phyloP scores from a whole-genome alignment of 1,140 invertebrate species.

The Trichonephila inaurata region DNA sequence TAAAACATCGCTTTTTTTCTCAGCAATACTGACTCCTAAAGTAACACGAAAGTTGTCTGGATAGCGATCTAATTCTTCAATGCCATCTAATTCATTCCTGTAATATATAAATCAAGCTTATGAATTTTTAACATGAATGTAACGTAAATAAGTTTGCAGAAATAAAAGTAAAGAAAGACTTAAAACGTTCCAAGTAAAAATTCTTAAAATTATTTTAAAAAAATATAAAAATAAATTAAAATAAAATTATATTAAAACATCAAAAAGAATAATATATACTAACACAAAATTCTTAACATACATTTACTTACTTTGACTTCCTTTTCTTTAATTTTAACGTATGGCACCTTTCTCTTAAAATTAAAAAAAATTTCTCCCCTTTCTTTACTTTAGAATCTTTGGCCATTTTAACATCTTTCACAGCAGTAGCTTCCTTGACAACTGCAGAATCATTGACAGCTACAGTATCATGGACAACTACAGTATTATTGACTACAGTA shows the following conservation, averaged over 20 bases:
- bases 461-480: no score
- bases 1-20: conserved; percentile 84
- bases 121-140: no score
- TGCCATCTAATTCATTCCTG: conserved; percentile 89
- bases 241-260: no score
- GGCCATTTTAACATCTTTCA: no score
- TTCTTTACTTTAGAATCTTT: conserved; percentile 51
- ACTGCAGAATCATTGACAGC: no score
- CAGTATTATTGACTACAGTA: no score
- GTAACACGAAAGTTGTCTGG: conserved; percentile 88
- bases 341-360: conserved; percentile 48
- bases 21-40: conserved; percentile 88
- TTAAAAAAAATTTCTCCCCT: conserved; percentile 22
- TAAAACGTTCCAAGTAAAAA: not conserved
- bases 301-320: conserved; percentile 55
- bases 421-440: no score
- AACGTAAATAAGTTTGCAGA: no score
- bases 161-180: no score
- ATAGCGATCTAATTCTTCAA: conserved; percentile 90
- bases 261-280: no score
- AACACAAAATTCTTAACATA: not conserved
- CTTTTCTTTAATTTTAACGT: conserved; percentile 54
- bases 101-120: conserved; percentile 65
- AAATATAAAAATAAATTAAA: no score
- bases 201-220: not conserved